Evolutionary conservation across 2,888 invertebrate genomes (phyloP).

Genomic region (Yponomeuta malinellus): DNA sequence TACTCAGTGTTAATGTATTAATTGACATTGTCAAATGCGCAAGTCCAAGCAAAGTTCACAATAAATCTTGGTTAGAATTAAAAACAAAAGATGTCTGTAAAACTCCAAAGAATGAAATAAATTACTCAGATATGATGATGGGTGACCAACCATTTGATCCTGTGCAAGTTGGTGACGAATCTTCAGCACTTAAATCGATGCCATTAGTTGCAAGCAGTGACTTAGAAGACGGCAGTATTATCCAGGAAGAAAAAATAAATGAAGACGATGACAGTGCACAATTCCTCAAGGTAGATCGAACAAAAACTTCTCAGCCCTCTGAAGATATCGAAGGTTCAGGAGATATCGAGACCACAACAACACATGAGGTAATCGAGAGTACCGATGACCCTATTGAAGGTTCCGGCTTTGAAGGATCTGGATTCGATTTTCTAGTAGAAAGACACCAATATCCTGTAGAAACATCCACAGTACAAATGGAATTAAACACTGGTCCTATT

Average conservation of each 20-base stretch:
- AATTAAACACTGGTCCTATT: conserved; percentile 40
- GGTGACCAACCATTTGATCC: conserved; percentile 75
- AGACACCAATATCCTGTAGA: conserved; percentile 27
- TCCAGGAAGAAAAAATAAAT: conserved; percentile 38
- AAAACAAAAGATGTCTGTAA: conserved; percentile 75
- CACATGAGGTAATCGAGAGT: conserved; percentile 41
- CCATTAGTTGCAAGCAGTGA: conserved; percentile 48
- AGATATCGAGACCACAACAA: conserved; percentile 56
- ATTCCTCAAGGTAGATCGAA: conserved; percentile 52
- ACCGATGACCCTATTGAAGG: conserved; percentile 55
- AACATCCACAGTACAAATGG: conserved; percentile 42
- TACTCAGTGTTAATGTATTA: conserved; percentile 70
- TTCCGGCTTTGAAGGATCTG: conserved; percentile 52
- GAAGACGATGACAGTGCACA: conserved; percentile 60
- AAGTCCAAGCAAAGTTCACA: conserved; percentile 67
- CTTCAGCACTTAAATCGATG: conserved; percentile 57
- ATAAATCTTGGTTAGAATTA: conserved; percentile 75
- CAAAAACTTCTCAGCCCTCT: conserved; percentile 35
- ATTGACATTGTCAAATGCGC: conserved; percentile 75
- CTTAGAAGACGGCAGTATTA: conserved; percentile 60
- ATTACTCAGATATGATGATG: conserved; percentile 77
- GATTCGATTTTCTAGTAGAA: conserved; percentile 29
- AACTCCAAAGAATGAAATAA: conserved; percentile 41
- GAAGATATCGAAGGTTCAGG: conserved; percentile 59
- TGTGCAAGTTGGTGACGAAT: conserved; percentile 50